Evolutionary conservation across 1,140 invertebrate genomes (phyloP), one percentile per base, ranked within the genome.

Genomic region (Leptestheria dahalacensis): DNA sequence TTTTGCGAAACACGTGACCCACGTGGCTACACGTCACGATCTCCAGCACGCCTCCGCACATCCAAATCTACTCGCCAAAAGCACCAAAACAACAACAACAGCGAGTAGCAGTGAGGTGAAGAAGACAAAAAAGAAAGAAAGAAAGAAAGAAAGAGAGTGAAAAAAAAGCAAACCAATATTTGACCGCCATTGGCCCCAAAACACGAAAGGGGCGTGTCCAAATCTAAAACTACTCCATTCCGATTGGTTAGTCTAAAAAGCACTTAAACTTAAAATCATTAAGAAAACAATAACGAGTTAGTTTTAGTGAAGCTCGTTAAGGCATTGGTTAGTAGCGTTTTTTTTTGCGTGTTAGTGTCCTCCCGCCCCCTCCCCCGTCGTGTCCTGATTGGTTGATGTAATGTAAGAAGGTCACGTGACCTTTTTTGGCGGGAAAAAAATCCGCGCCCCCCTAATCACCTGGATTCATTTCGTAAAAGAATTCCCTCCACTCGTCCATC

Each of bases 1-100:
- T 93, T 79, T 98, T 98, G 70, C 95, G 83, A 80, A 98, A 98
- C 65, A 98, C 92, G 78, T 96, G 92, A 65, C 91, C 88, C 65
- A 94, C 91, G 75, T 90, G 86, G 64, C 88, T 91, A 73, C 90
- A 92, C 66, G 90, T 88, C 65, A 83, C 80, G 66, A 94, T 93
- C 78, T 92, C 88, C 75, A 94, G 77, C 61, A 79, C 79, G 65
- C 91, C 91, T 67, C 92, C 92, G 79, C 92, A 97, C 90, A 93
- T 93, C 92, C 91, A 96, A 70, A 94, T 87, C 90, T 94, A 41
- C 33, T 41, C 6, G 6, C 53, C 53, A 21, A 33, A 33, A 11
- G n/a, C n/a, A n/a, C n/a, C n/a, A n/a, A n/a, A n/a, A n/a, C n/a
- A n/a, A n/a, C n/a, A n/a, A n/a, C n/a, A n/a, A n/a, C n/a, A n/a